These are phyloP conservation scores for Stictonetta naevosa DNA, from an alignment of 2,113 vertebrate genomes.

Conservation along the genomic window DNA sequence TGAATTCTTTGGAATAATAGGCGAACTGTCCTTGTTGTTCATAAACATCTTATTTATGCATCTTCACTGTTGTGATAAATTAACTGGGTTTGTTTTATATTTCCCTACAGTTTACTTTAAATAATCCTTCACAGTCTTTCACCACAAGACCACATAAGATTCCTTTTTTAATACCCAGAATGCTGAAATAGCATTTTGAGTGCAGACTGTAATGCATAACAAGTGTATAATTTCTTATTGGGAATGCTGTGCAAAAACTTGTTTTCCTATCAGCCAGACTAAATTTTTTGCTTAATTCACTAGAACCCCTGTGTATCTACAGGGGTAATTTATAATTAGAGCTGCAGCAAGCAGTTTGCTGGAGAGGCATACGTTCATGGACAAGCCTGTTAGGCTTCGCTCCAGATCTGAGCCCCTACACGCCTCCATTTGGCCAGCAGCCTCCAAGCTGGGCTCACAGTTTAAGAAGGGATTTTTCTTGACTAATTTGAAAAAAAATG, in stretches of 20 bases:
- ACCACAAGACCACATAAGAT: slow-evolving; percentile 81
- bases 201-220: slow-evolving; percentile 82
- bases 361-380: slow-evolving; percentile 31
- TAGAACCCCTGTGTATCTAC: slow-evolving; percentile 67
- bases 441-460: slow-evolving; percentile 48
- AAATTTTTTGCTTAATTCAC: slow-evolving; percentile 75
- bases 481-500: background rate
- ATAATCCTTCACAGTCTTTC: slow-evolving; percentile 83
- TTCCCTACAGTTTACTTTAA: slow-evolving; percentile 84
- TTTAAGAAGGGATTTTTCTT: slow-evolving; percentile 47
- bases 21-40: slow-evolving; percentile 79
- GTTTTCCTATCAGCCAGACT: slow-evolving; percentile 70
- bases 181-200: slow-evolving; percentile 84
- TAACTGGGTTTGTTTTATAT: slow-evolving; percentile 83
- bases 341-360: slow-evolving; percentile 53
- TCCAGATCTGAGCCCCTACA: slow-evolving; percentile 61
- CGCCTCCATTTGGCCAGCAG: slow-evolving; percentile 56
- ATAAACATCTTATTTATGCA: slow-evolving; percentile 82
- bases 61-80: slow-evolving; percentile 83
- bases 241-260: slow-evolving; percentile 77
- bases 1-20: slow-evolving; percentile 74
- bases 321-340: slow-evolving; percentile 73
- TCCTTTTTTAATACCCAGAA: slow-evolving; percentile 83
- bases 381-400: slow-evolving; percentile 61
- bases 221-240: slow-evolving; percentile 83